Percentiles rank a stretch among this genome's conserved stretches.
Evolutionary conservation across 2,888 invertebrate species (phyloP).

Genomic region (Digitonthophagus gazella): DNA sequence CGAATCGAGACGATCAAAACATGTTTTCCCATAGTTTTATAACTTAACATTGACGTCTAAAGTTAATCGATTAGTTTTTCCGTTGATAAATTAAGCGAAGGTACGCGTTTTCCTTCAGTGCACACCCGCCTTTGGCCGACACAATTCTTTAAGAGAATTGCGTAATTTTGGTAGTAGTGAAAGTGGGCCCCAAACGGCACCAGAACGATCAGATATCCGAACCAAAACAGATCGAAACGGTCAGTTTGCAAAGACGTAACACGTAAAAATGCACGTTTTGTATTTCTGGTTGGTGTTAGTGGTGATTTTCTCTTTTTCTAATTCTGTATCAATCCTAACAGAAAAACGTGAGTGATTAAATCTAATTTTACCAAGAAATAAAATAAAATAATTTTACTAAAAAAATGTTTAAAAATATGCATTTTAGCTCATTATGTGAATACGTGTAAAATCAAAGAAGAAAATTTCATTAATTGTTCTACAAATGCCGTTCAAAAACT

Average conservation of each 20-base stretch:
- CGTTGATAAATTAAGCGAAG: too few species aligned
- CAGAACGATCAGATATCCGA: not conserved
- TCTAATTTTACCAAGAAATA: not conserved
- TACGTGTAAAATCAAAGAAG: conserved; percentile 63
- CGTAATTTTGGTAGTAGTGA: conserved; percentile 14
- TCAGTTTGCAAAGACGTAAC: not conserved
- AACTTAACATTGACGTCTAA: too few species aligned
- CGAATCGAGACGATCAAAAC: too few species aligned
- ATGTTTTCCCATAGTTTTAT: too few species aligned
- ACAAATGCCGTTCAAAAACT: conserved; percentile 65
- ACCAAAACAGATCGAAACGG: not conserved
- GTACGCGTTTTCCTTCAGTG: too few species aligned
- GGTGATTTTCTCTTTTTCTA: not conserved
- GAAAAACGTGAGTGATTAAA: conserved; percentile 24
- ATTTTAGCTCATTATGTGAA: conserved; percentile 66
- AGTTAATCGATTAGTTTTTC: too few species aligned
- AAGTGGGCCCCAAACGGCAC: conserved; percentile 3
- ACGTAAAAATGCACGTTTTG: not conserved
- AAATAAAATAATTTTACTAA: not conserved
- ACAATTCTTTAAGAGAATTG: not conserved
- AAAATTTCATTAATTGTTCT: conserved; percentile 65
- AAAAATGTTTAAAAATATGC: too few species aligned
- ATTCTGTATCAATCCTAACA: conserved; percentile 13
- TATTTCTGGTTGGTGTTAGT: not conserved
- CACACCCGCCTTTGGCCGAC: not conserved